Evolutionary conservation across 2,888 invertebrate species (phyloP).

Genomic region (Dugesia japonica): DNA sequence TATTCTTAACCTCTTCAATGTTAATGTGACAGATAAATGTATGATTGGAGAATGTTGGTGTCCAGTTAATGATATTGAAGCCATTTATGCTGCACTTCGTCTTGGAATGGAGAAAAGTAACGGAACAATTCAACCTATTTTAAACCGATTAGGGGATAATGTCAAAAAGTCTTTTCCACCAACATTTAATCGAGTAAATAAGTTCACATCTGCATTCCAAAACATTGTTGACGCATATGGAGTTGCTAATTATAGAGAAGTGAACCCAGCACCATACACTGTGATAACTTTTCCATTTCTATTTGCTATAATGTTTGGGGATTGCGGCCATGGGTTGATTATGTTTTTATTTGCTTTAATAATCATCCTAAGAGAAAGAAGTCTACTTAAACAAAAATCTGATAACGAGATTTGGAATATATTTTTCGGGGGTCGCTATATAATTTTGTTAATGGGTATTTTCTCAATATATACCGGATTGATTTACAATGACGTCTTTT

Average conservation of each 20-base stretch:
- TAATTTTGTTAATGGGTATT: constrained; percentile 83
- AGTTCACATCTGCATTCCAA: constrained; percentile 87
- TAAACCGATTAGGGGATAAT: constrained; percentile 78
- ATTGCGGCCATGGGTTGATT: constrained; percentile 76
- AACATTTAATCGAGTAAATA: constrained; percentile 87
- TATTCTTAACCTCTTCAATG: constrained; percentile 87
- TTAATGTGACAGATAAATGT: constrained; percentile 99
- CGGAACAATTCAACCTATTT: constrained; percentile 75
- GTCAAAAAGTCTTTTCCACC: constrained; percentile 74
- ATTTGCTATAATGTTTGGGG: constrained; percentile 96
- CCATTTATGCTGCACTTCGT: constrained; percentile 78
- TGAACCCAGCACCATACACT: constrained; percentile 91
- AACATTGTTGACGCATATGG: constrained; percentile 88
- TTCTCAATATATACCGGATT: constrained; percentile 96
- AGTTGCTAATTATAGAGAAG: constrained; percentile 81
- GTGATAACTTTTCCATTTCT: constrained; percentile 93
- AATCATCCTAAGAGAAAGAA: constrained; percentile 53
- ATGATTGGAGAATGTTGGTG: constrained; percentile 98
- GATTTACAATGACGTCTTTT: constrained; percentile 92
- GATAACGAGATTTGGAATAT: constrained; percentile 76
- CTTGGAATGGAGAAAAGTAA: constrained; percentile 65
- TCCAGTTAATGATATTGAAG: constrained; percentile 73
- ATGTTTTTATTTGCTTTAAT: constrained; percentile 79
- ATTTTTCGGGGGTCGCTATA: constrained; percentile 93
- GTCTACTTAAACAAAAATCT: constrained; percentile 25